Conservation (phyloP, 2,888 invertebrate species). For the Euproctis similis region DNA sequence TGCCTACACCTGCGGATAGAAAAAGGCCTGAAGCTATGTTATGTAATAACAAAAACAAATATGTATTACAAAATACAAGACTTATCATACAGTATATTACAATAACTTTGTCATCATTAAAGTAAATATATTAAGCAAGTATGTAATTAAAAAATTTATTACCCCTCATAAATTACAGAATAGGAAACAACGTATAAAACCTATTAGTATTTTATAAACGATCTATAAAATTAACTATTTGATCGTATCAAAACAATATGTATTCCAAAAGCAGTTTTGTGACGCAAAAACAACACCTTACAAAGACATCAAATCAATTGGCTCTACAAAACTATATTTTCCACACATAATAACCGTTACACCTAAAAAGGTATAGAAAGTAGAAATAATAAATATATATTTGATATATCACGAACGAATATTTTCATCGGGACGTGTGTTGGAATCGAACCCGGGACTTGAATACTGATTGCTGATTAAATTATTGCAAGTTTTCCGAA, state of each 20-base stretch:
- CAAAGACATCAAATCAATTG: slow-evolving; percentile 10
- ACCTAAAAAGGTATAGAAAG: slow-evolving; percentile 63
- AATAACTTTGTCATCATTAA: too few relatives aligned
- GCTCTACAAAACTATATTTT: slow-evolving; percentile 34
- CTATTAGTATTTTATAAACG: slow-evolving; percentile 24
- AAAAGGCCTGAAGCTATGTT: too few relatives aligned
- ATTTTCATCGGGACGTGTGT: slow-evolving; percentile 60
- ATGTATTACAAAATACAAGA: too few relatives aligned
- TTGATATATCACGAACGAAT: slow-evolving; percentile 48
- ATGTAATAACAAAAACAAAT: too few relatives aligned
- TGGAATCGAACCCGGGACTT: slow-evolving; percentile 43
- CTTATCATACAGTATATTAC: too few relatives aligned
- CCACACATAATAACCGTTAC: slow-evolving; percentile 35
- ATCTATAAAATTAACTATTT: slow-evolving; percentile 24
- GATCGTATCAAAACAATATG: slow-evolving; percentile 20
- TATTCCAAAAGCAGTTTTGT: slow-evolving; percentile 22
- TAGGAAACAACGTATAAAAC: slow-evolving; percentile 10
- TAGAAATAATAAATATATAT: slow-evolving; percentile 48
- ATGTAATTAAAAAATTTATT: slow-evolving; percentile 22
- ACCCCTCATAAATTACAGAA: slow-evolving; percentile 27
- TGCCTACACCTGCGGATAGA: too few relatives aligned
- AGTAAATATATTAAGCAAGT: slow-evolving; percentile 22
- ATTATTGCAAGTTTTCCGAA: slow-evolving; percentile 40
- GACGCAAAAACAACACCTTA: slow-evolving; percentile 19
- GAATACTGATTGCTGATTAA: slow-evolving; percentile 49